A percentile compares a stretch with the other conserved stretches of the same genome.
Conservation (phyloP, 2,797 vertebrate genomes). For the Catharus ustulatus region DNA sequence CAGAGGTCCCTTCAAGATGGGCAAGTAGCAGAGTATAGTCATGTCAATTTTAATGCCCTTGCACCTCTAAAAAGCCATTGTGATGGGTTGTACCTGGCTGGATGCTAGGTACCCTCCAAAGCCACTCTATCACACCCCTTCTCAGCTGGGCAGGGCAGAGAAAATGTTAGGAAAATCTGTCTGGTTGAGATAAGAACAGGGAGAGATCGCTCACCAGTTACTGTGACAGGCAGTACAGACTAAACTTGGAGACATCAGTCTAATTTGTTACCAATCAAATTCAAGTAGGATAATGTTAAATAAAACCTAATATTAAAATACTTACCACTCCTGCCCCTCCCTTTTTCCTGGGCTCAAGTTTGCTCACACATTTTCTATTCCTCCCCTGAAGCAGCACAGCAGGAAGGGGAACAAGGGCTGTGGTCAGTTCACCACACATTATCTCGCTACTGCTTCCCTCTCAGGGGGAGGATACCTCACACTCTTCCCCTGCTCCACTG, state of each 20-base stretch:
- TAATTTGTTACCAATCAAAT: background rate
- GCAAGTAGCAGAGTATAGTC: background rate
- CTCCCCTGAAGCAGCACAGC: background rate
- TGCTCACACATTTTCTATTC: background rate
- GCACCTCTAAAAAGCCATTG: background rate
- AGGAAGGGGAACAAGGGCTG: rapidly evolving
- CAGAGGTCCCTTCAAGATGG: background rate
- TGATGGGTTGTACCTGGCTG: background rate
- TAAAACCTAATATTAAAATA: background rate
- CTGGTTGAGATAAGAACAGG: background rate
- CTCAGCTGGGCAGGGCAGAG: background rate
- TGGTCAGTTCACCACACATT: rapidly evolving
- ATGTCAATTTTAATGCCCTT: background rate
- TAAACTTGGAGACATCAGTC: background rate
- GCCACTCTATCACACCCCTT: background rate
- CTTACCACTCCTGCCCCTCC: background rate
- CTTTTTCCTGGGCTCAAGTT: background rate
- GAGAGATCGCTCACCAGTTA: background rate
- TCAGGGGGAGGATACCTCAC: background rate
- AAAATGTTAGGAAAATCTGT: background rate
- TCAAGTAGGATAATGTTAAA: background rate
- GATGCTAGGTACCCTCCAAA: background rate
- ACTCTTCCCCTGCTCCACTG: background rate
- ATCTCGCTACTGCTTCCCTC: background rate
- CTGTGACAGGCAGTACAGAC: background rate